Conservation (phyloP, 2,113 vertebrate species). For the Gnathonemus echidnorhynchus region DNA sequence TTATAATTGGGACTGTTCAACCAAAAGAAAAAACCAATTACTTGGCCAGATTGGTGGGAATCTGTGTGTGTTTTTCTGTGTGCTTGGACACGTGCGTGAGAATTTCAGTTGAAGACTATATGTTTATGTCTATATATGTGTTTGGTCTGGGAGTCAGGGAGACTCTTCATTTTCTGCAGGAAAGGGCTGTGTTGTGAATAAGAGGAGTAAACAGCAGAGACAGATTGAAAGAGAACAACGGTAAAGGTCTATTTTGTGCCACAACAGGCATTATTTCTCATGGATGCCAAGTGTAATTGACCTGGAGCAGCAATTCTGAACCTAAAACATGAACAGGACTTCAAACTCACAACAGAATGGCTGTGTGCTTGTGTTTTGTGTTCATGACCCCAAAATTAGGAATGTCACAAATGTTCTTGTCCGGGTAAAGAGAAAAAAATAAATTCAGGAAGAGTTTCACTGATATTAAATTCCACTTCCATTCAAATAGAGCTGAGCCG, state of each 20-base stretch:
- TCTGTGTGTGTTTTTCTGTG: background rate
- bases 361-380: background rate
- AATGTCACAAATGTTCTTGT: background rate
- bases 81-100: background rate
- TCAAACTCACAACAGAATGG: background rate
- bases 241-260: background rate
- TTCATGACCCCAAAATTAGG: background rate
- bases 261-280: background rate
- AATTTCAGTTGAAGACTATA: background rate
- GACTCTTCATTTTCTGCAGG: background rate
- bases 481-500: background rate
- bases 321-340: background rate
- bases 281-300: background rate
- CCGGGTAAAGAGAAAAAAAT: background rate
- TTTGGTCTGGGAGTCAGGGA: background rate
- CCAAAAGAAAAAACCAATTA: background rate
- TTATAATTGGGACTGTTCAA: background rate
- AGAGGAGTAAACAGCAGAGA: background rate
- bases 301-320: background rate
- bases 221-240: background rate
- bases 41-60: background rate
- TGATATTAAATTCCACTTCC: background rate
- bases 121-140: background rate
- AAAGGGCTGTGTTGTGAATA: background rate
- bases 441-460: background rate